Conservation (phyloP, 2,797 vertebrate genomes). For the Propithecus perrieri region DNA sequence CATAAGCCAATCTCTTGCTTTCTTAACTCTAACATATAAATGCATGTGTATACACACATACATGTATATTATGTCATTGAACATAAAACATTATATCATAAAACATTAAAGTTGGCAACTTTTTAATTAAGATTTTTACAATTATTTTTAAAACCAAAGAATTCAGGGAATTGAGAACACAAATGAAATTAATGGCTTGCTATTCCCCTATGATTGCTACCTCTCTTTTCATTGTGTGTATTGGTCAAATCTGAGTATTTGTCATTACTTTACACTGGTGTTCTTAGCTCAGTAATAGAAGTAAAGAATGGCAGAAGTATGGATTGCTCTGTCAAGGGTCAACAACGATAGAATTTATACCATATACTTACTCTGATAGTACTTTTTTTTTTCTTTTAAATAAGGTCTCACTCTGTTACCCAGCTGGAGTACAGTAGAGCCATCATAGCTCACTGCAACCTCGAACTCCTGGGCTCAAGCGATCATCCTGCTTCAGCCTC, state of each 20-base stretch:
- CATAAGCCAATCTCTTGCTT: background rate
- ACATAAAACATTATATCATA: background rate
- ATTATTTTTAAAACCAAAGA: slow-evolving; percentile 16
- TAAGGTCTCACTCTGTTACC: too few species aligned
- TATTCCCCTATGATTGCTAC: background rate
- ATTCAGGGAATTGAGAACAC: background rate
- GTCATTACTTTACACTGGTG: background rate
- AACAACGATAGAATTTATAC: background rate
- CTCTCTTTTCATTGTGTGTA: background rate
- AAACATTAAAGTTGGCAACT: background rate
- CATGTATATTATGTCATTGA: background rate
- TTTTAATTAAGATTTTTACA: background rate
- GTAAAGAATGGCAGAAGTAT: background rate
- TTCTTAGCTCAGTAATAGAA: background rate
- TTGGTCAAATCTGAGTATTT: background rate
- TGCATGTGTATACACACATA: background rate
- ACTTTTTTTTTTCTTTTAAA: too few species aligned
- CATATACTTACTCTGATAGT: slow-evolving; percentile 86
- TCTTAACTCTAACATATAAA: background rate
- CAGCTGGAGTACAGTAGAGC: too few species aligned
- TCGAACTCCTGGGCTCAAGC: too few species aligned
- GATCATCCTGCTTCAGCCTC: too few species aligned
- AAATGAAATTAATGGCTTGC: background rate
- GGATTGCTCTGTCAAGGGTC: background rate
- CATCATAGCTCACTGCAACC: too few species aligned